These are phyloP conservation scores for Hermodice carunculata DNA, from an alignment of 2,888 invertebrate genomes.

Conservation along the genomic window DNA sequence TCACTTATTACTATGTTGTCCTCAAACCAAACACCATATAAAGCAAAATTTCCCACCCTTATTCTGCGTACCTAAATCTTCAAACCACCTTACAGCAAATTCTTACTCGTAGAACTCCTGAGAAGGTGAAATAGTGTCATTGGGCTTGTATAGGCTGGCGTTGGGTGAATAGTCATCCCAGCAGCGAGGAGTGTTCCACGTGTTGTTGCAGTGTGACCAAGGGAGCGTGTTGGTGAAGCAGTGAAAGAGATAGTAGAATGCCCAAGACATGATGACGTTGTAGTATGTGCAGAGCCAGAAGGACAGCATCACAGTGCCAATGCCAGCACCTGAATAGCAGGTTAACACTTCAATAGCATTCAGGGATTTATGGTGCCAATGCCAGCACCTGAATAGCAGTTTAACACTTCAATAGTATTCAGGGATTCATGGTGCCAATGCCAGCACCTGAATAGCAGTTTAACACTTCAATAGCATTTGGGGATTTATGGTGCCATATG, in stretches of 20 bases:
- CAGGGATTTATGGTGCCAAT: slow-evolving; percentile 92
- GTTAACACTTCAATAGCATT: too few species aligned
- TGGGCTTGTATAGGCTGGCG: slow-evolving; percentile 72
- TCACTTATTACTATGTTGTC: too few species aligned
- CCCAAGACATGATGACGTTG: slow-evolving; percentile 94
- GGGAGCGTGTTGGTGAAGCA: slow-evolving; percentile 84
- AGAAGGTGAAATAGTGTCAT: slow-evolving; percentile 84
- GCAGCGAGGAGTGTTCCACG: slow-evolving; percentile 87
- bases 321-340: slow-evolving; percentile 89
- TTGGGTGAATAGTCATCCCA: slow-evolving; percentile 74
- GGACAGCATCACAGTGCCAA: slow-evolving; percentile 94
- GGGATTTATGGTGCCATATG: slow-evolving; percentile 90
- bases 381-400: slow-evolving; percentile 90
- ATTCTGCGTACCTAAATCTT: too few species aligned
- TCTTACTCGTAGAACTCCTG: slow-evolving; percentile 83
- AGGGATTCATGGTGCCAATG: slow-evolving; percentile 90
- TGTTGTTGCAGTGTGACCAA: slow-evolving; percentile 89
- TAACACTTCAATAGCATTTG: too few species aligned
- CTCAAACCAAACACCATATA: too few species aligned
- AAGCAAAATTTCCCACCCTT: too few species aligned
- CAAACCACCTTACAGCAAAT: too few species aligned
- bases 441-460: slow-evolving; percentile 92
- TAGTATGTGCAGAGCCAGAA: slow-evolving; percentile 96
- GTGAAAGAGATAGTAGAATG: slow-evolving; percentile 92
- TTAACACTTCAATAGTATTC: too few species aligned